These are phyloP conservation scores for Poeciliopsis presidionis DNA, from an alignment of 2,797 vertebrate genomes.

Conservation along the genomic window DNA sequence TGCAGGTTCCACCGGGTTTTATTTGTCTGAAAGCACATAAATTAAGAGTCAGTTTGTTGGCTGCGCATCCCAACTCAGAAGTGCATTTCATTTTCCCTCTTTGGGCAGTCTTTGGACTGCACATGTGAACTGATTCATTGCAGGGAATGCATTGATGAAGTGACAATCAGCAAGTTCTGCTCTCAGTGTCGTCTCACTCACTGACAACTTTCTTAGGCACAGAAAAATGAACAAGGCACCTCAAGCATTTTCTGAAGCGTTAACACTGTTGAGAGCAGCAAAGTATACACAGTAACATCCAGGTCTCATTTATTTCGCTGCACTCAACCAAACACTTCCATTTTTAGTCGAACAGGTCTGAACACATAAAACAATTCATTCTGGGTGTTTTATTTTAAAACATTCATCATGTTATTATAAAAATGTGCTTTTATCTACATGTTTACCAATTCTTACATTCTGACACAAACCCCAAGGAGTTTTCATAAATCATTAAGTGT, in stretches of 20 bases:
- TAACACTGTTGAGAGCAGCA: slow-evolving; percentile 80
- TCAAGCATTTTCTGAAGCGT: slow-evolving; percentile 79
- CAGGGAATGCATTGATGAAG: slow-evolving; percentile 65
- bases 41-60: slow-evolving; percentile 50
- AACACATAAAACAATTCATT: slow-evolving; percentile 67
- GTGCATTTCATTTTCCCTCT: slow-evolving; percentile 74
- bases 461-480: slow-evolving; percentile 60
- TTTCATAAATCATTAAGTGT: slow-evolving; percentile 52
- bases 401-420: slow-evolving; percentile 69
- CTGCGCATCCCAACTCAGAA: slow-evolving; percentile 71
- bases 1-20: slow-evolving; percentile 48
- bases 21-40: slow-evolving; percentile 55
- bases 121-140: slow-evolving; percentile 54
- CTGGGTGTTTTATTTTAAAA: slow-evolving; percentile 49
- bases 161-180: slow-evolving; percentile 61
- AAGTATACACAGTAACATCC: slow-evolving; percentile 79
- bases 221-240: slow-evolving; percentile 86
- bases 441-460: slow-evolving; percentile 71
- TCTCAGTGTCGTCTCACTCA: slow-evolving; percentile 61
- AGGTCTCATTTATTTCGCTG: slow-evolving; percentile 64
- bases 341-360: slow-evolving; percentile 62
- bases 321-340: slow-evolving; percentile 58
- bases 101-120: slow-evolving; percentile 51
- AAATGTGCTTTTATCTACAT: slow-evolving; percentile 81
- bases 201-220: slow-evolving; percentile 81